Percentiles rank a stretch among this genome's conserved stretches.
Conservation (phyloP, 2,888 invertebrate genomes). For the Ophion obscuratus region DNA sequence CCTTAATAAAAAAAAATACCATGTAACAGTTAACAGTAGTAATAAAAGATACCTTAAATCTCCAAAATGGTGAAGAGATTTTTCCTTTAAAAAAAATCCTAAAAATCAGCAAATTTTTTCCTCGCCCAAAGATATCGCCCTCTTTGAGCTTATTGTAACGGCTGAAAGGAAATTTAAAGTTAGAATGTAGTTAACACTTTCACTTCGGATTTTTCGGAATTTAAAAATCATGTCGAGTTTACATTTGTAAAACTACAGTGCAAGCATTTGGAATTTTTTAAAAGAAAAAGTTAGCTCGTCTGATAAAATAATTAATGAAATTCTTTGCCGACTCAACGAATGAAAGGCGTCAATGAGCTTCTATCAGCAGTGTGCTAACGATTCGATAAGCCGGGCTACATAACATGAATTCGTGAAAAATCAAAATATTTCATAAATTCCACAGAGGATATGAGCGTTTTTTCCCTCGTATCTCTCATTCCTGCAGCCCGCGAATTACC, state of each 20-base stretch:
- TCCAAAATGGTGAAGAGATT: too few relatives aligned
- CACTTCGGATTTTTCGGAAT: background rate
- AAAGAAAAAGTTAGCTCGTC: background rate
- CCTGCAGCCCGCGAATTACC: background rate
- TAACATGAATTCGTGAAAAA: slow-evolving; percentile 13
- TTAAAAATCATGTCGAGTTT: background rate
- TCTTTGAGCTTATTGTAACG: too few relatives aligned
- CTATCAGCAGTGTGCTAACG: slow-evolving; percentile 2
- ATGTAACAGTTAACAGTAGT: too few relatives aligned
- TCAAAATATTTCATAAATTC: slow-evolving; percentile 34
- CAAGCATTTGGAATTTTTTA: background rate
- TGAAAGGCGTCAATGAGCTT: background rate
- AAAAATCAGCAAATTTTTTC: too few relatives aligned
- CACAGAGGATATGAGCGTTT: slow-evolving; percentile 26
- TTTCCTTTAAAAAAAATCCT: too few relatives aligned
- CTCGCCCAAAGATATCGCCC: too few relatives aligned
- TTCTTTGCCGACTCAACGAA: background rate
- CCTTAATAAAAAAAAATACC: too few relatives aligned
- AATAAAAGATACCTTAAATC: too few relatives aligned
- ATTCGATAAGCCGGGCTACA: background rate
- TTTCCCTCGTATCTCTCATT: slow-evolving; percentile 16
- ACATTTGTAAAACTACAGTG: background rate
- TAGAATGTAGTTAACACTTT: too few relatives aligned
- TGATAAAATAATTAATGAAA: background rate
- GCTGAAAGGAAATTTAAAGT: too few relatives aligned